Percentiles rank a stretch among this genome's conserved stretches.
phyloP scores from a whole-genome alignment of 2,113 vertebrate species.

The Nothocercus julius region DNA sequence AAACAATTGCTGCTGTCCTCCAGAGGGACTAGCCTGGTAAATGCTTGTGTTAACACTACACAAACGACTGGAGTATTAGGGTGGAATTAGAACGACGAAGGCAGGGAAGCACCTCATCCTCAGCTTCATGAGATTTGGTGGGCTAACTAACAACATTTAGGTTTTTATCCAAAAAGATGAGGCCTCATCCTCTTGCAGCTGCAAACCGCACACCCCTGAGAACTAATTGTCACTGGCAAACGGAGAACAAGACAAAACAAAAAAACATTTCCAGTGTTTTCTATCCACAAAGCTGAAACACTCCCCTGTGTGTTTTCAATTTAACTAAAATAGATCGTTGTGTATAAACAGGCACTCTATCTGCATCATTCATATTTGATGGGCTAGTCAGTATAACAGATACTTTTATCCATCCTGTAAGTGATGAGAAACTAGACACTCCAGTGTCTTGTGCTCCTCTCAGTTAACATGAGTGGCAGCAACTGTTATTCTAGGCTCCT shows the following conservation, averaged over 20 bases:
- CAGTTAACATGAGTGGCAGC: slow-evolving; percentile 69
- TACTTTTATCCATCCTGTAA: slow-evolving; percentile 60
- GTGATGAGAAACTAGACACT: slow-evolving; percentile 78
- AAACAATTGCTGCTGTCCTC: slow-evolving; percentile 64
- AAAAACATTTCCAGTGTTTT: not conserved
- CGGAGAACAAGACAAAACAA: not conserved
- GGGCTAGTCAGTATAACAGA: slow-evolving; percentile 81
- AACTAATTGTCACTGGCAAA: not conserved
- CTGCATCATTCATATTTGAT: slow-evolving; percentile 87
- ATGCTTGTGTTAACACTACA: slow-evolving; percentile 13
- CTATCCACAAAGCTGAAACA: slow-evolving; percentile 36
- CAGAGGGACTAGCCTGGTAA: slow-evolving; percentile 13
- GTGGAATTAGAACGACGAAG: not conserved
- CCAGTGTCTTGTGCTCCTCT: slow-evolving; percentile 68
- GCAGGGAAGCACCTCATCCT: not conserved
- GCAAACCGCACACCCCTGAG: not conserved
- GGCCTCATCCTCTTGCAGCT: not conserved
- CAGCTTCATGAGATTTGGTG: not conserved
- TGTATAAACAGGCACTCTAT: slow-evolving; percentile 78
- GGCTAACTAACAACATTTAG: not conserved
- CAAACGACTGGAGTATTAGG: not conserved
- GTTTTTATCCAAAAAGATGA: not conserved
- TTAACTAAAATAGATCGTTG: slow-evolving; percentile 78
- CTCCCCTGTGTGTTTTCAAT: slow-evolving; percentile 61
- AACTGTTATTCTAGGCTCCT: slow-evolving; percentile 61